Base-by-base conservation (phyloP, 2,888 invertebrate species). In the Ypsolopha sequella region DNA sequence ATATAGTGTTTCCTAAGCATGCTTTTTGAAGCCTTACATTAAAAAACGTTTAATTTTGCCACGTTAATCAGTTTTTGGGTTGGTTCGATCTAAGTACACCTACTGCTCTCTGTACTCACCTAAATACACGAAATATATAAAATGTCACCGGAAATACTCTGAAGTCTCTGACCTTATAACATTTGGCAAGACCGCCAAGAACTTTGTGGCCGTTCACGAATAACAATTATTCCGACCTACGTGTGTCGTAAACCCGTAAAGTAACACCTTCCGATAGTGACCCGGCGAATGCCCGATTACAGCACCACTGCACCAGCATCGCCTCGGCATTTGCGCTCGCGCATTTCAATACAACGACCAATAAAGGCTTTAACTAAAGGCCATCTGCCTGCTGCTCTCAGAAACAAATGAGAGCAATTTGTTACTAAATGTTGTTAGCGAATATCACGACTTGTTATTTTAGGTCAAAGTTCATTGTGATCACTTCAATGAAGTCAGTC, bases 401-500 rank as follows among this genome's bases (percentile, higher is more conserved):
- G 36, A 46, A 11, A 46, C 34, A n/a, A 38, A 48, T 33, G 38
- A 48, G 48, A 36, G 14, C 48, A 46, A 35, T 35, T 24, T 13
- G 38, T 48, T 48, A 33, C 48, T 48, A 48, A 48, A 48, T 39
- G 38, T 35, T 46, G 24, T 24, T 46, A 24, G 46, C 34, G 43
- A 43, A 43, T 43, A 13, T 43, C 46, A 46, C 46, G 46, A 46
- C 46, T 33, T 34, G 46, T 46, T 46, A n/a, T 24, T 43, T 43
- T 43, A 14, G 46, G 46, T 46, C 35, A 35, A 35, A 46, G 46
- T 46, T 46, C 46, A 46, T 3, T 24, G 24, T 24, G 24, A 24
- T 24, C 24, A 24, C 4, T 24, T 24, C 24, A 24, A 24, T 24
- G 24, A 24, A 24, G 24, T 24, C 24, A 24, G 24, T 24, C 24